phyloP scores from a whole-genome alignment of 2,113 vertebrate genomes.

The human region DNA sequence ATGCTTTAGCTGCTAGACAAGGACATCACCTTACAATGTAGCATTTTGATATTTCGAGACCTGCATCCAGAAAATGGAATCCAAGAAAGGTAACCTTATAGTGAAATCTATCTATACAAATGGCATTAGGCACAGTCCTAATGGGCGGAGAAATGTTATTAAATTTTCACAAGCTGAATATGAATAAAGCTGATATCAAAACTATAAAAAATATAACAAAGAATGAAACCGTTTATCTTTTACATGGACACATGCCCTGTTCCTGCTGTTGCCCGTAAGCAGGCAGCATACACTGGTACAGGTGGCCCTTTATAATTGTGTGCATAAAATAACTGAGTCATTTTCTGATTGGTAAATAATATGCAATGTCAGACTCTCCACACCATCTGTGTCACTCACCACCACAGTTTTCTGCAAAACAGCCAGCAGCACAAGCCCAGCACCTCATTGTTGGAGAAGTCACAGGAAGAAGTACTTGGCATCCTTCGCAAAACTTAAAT shows the following conservation, averaged over 20 bases:
- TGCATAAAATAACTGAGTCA: constrained; percentile 80
- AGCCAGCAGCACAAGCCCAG: constrained; percentile 72
- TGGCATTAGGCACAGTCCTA: not conserved
- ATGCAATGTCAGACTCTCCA: constrained; percentile 78
- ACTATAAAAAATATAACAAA: not conserved
- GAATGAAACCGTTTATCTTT: not conserved
- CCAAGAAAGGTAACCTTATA: not conserved
- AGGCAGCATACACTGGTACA: constrained; percentile 68
- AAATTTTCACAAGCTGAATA: not conserved
- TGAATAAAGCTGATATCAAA: not conserved
- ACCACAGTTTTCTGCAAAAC: constrained; percentile 72
- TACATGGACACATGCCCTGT: not conserved
- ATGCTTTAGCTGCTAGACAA: not conserved
- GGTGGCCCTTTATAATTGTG: constrained; percentile 79
- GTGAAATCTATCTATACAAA: not conserved
- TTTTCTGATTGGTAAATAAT: constrained; percentile 81
- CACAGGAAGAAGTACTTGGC: constrained; percentile 72
- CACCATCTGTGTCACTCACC: constrained; percentile 83
- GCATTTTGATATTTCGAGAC: not conserved
- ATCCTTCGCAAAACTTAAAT: constrained; percentile 77
- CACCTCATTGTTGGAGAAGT: constrained; percentile 72
- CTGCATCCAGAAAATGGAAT: not conserved
- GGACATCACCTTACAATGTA: not conserved
- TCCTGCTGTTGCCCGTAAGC: constrained; percentile 54
- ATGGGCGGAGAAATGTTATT: not conserved